These are phyloP conservation scores for human (Homo sapiens) DNA, from an alignment of 2,113 vertebrate species.

Conservation along the genomic window GRCh38 chr4:134355001-134355500, in stretches of 20 bases:
- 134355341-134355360: background rate
- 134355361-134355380: background rate
- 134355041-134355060: background rate
- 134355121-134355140: background rate
- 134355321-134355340: background rate
- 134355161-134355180: background rate
- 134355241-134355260: no score
- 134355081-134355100: background rate
- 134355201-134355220: background rate
- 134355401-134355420: background rate
- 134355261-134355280: background rate
- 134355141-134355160: background rate
- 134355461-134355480: no score
- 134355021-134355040: background rate
- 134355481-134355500: background rate
- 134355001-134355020: background rate
- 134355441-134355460: background rate
- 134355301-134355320: no score
- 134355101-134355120: background rate
- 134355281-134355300: background rate
- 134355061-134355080: background rate
- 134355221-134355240: background rate
- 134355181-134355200: background rate
- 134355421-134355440: background rate
- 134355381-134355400: background rate